These are phyloP conservation scores for Gymnocypris eckloni DNA, from an alignment of 2,797 vertebrate species.

Conservation along the genomic window DNA sequence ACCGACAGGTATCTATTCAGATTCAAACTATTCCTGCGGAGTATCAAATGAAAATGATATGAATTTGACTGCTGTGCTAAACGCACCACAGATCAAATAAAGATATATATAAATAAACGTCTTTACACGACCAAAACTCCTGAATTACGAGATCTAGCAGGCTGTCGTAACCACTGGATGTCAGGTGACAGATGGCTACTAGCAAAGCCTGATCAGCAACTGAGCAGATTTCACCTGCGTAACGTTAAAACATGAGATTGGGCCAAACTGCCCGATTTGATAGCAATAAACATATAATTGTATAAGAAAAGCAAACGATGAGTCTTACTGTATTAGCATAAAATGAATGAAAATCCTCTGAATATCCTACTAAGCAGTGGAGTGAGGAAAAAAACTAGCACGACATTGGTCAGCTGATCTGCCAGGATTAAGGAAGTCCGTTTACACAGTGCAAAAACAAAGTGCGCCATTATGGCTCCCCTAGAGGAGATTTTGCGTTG, in stretches of 20 bases:
- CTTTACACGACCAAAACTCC: background rate
- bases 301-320: background rate
- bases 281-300: background rate
- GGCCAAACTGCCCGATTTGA: background rate
- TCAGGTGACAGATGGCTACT: constrained; percentile 49
- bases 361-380: constrained; percentile 2
- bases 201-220: constrained; percentile 40
- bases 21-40: background rate
- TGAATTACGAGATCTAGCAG: background rate
- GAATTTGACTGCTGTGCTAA: background rate
- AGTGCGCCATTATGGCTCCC: constrained; percentile 29
- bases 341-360: constrained; percentile 33
- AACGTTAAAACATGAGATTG: background rate
- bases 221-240: background rate
- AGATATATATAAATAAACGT: background rate
- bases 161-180: constrained; percentile 18
- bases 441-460: background rate
- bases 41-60: background rate
- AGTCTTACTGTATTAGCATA: constrained; percentile 34
- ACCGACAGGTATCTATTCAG: background rate
- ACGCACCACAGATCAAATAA: background rate
- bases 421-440: constrained; percentile 35
- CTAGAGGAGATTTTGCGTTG: background rate
- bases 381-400: constrained; percentile 32
- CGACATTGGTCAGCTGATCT: constrained; percentile 53